Evolutionary conservation across 2,888 invertebrate species (phyloP), one percentile per base, ranked within the genome.

Genomic region (Eupithecia dodoneata): DNA sequence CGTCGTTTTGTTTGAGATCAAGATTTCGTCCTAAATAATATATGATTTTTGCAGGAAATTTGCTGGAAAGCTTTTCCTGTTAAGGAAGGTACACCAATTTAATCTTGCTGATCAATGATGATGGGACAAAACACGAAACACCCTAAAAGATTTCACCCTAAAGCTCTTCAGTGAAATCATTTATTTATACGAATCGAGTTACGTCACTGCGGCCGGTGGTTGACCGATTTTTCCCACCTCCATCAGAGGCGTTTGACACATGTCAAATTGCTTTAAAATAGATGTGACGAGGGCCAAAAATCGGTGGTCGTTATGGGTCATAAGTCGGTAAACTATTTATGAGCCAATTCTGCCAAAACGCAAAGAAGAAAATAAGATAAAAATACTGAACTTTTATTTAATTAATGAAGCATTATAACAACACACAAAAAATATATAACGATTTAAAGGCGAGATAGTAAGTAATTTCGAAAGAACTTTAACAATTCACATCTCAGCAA

Each of bases 221-320:
- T 76, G 73, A 77, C 75, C 80, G 77, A 81, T 81, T 82, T 82
- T 82, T 82, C 72, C 79, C 63, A 80, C 81, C 82, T 80, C 65
- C 81, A 71, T 83, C 81, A 82, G 74, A 67, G 71, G 69, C 77
- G 75, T 81, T 81, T 83, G 83, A 81, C 81, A 83, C 77, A 81
- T 83, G 83, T 81, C 83, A 83, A 82, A 81, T 81, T 80, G 81
- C 75, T 83, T 83, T 83, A 83, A 81, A 83, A 80, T 80, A 78
- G 80, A 80, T 76, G 79, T 83, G 83, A 83, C 80, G 79, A 81
- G 80, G 83, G 80, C 76, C 79, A 71, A 78, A 79, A 79, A 80
- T 81, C 77, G 75, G 72, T 69, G 74, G 74, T 80, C 76, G 80
- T 80, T 78, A 73, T 47, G 75, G 79, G 71, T 78, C 74, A 79